Conservation (phyloP, 2,888 invertebrate genomes). For the Leptura quadrifasciata region DNA sequence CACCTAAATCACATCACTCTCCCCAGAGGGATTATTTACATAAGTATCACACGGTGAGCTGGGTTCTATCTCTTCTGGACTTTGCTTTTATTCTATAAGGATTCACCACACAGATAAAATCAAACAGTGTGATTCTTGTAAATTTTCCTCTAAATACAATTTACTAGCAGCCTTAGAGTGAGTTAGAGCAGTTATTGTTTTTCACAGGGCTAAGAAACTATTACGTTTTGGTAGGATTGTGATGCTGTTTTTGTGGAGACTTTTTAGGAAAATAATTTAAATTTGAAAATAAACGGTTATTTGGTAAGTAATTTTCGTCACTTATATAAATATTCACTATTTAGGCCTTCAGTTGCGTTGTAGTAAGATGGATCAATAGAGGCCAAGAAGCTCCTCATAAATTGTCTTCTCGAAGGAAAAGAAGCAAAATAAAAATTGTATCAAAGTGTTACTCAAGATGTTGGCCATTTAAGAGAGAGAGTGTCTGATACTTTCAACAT, state of each 20-base stretch:
- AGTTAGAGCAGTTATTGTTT: constrained; percentile 3
- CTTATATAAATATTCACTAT: too few relatives aligned
- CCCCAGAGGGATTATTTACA: constrained; percentile 90
- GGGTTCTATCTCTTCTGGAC: constrained; percentile 48
- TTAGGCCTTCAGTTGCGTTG: too few relatives aligned
- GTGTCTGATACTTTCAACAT: too few relatives aligned
- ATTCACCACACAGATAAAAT: constrained; percentile 47
- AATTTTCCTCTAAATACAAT: constrained; percentile 32
- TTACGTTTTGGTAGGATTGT: background rate
- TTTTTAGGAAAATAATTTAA: background rate
- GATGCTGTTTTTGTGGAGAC: background rate
- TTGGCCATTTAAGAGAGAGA: too few relatives aligned
- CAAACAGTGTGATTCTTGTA: constrained; percentile 42
- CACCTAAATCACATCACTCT: constrained; percentile 86
- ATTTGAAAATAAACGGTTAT: too few relatives aligned
- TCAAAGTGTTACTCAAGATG: too few relatives aligned
- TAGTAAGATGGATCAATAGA: too few relatives aligned
- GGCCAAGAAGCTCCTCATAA: too few relatives aligned
- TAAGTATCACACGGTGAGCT: constrained; percentile 96
- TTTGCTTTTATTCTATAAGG: constrained; percentile 43
- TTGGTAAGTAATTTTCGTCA: too few relatives aligned
- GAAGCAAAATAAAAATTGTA: too few relatives aligned
- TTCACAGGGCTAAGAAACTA: constrained; percentile 7
- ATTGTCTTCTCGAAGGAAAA: too few relatives aligned
- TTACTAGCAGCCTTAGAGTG: constrained; percentile 31